A percentile compares a stretch with the other conserved stretches of the same genome.
Evolutionary conservation across 2,797 vertebrate species (phyloP).

Genomic region (Danio tinwini): DNA sequence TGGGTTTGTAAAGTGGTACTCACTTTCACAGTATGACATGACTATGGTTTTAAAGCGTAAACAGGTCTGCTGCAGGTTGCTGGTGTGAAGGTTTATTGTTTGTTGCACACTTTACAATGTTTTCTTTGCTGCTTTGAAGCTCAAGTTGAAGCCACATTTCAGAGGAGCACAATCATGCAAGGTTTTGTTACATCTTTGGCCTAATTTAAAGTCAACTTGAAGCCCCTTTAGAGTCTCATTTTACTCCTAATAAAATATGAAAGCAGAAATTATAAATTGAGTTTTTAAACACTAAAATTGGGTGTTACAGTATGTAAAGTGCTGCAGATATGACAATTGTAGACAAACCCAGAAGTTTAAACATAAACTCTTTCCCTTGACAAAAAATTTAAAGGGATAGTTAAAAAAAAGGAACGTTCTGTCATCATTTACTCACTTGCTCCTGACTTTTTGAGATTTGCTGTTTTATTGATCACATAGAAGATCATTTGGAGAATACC

Average conservation of each 20-base stretch:
- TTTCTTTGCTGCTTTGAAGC: conserved; percentile 26
- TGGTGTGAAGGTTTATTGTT: conserved; percentile 1
- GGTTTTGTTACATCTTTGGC: background rate
- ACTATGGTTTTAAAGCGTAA: conserved; percentile 33
- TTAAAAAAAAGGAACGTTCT: too few relatives aligned
- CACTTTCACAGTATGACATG: conserved; percentile 13
- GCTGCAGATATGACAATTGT: background rate
- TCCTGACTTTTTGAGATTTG: too few relatives aligned
- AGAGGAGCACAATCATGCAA: background rate
- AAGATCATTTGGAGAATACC: too few relatives aligned
- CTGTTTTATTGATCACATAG: too few relatives aligned
- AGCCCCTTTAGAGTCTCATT: background rate
- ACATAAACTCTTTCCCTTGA: background rate
- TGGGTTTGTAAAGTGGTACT: conserved; percentile 14
- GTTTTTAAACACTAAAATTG: background rate
- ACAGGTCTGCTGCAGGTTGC: background rate
- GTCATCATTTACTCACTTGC: too few relatives aligned
- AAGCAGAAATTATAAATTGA: background rate
- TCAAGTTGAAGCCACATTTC: background rate
- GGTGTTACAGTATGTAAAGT: background rate
- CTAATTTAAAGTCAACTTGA: background rate
- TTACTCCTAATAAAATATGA: background rate
- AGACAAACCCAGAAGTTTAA: too few relatives aligned
- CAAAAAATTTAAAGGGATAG: background rate
- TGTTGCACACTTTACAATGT: conserved; percentile 32